Evolutionary conservation across 2,113 vertebrate species (phyloP), one percentile per base, ranked within the genome.

Genomic region (Caretta caretta): DNA sequence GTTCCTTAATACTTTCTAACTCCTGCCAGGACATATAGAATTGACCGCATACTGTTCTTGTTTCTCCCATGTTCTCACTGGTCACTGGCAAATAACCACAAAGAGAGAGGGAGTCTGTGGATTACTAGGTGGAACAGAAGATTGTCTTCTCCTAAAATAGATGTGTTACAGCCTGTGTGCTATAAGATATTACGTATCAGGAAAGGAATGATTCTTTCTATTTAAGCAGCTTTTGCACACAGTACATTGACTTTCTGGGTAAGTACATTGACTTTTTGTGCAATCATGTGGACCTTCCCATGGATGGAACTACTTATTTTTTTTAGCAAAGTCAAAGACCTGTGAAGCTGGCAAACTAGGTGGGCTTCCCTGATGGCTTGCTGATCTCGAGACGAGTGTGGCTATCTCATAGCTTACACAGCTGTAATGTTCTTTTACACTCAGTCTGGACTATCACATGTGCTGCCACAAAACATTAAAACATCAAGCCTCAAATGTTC

Each of bases 401-500:
- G 93, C 94, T 93, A 84, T 92, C 90, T 95, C 89, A 79, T 82
- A 83, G 96, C 98, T 98, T 97, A 97, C 95, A 98, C 97, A 98
- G 98, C 98, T 98, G 98, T 93, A 86, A 90, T 1, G 4, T 90
- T 93, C 97, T 93, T 95, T 94, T 25, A 90, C 84, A 96, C 97
- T 96, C 76, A 90, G 89, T 53, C 89, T 95, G 94, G 86, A 87
- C 89, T 87, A 86, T 96, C 91, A 49, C 96, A 97, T 96, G 83
- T 96, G 97, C 97, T 97, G 91, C 97, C 97, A 96, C 96, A 97
- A 96, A 96, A 97, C 84, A 95, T 97, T 97, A 97, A 98, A 97
- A 97, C 96, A 97, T 98, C 97, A 97, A 96, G 92, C 96, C 95
- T 98, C 96, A 98, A 97, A 96, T 93, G 97, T 97, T 97, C 98